Conservation (phyloP, 2,797 vertebrate species). For the Urocyon cinereoargenteus region DNA sequence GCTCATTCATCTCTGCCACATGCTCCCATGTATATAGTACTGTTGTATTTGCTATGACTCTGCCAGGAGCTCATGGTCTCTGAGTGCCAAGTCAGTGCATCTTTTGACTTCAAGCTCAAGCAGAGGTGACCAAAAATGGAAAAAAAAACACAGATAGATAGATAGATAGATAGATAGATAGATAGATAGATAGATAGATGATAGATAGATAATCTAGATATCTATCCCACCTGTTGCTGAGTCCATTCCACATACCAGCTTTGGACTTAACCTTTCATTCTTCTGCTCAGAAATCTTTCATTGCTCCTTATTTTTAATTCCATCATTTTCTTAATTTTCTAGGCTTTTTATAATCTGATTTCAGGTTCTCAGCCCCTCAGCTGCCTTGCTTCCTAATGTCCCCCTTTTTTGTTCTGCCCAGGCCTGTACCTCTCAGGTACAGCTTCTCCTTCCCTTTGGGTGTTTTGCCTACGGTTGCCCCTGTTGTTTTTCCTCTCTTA, state of each 20-base stretch:
- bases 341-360: constrained; percentile 4
- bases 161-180: neutral
- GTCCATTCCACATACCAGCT: neutral
- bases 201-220: no score
- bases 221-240: neutral
- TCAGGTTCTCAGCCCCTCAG: neutral
- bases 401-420: neutral
- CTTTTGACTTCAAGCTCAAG: neutral
- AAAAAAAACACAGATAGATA: neutral
- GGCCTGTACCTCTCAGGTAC: neutral
- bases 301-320: neutral
- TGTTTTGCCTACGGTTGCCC: neutral
- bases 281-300: constrained; percentile 26
- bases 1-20: neutral
- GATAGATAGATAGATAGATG: neutral
- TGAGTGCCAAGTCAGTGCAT: neutral
- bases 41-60: neutral
- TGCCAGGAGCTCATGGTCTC: neutral
- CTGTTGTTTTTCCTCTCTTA: neutral
- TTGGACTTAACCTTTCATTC: neutral
- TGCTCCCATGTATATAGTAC: neutral
- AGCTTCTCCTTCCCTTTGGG: neutral
- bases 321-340: neutral
- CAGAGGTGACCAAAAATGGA: neutral
- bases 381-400: neutral